A percentile compares a stretch with the other conserved stretches of the same genome.
Evolutionary conservation across 2,113 vertebrate genomes (phyloP).

Genomic region (Triplophysa siluroides): DNA sequence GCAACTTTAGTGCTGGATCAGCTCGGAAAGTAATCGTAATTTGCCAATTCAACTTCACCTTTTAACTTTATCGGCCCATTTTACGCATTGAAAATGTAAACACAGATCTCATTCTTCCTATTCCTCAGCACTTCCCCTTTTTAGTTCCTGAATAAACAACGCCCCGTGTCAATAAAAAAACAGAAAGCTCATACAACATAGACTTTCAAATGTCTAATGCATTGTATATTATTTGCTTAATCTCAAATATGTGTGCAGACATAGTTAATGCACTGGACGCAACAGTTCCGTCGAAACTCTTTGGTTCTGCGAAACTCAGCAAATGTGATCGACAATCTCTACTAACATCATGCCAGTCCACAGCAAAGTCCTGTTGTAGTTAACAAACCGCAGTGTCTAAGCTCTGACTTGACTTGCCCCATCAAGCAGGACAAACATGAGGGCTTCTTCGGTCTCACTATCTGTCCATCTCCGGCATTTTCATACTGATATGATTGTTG

Average conservation of each 20-base stretch:
- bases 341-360: not conserved
- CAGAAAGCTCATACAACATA: not conserved
- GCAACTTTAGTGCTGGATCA: no score
- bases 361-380: not conserved
- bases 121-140: conserved; percentile 7
- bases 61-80: no score
- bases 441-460: not conserved
- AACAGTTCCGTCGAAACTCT: not conserved
- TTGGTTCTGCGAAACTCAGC: not conserved
- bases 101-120: not conserved
- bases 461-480: conserved; percentile 41
- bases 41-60: no score
- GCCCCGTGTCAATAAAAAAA: not conserved
- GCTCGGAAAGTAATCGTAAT: no score
- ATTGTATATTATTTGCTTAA: no score
- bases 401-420: not conserved
- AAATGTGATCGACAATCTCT: not conserved
- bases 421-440: conserved; percentile 21
- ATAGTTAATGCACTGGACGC: not conserved
- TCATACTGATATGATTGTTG: conserved; percentile 41
- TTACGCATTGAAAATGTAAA: not conserved
- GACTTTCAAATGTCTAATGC: no score
- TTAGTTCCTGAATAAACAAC: not conserved
- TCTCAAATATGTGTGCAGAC: no score
- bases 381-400: not conserved